Conservation (phyloP, 1,140 invertebrate species). For the Thaumatotibia leucotreta region DNA sequence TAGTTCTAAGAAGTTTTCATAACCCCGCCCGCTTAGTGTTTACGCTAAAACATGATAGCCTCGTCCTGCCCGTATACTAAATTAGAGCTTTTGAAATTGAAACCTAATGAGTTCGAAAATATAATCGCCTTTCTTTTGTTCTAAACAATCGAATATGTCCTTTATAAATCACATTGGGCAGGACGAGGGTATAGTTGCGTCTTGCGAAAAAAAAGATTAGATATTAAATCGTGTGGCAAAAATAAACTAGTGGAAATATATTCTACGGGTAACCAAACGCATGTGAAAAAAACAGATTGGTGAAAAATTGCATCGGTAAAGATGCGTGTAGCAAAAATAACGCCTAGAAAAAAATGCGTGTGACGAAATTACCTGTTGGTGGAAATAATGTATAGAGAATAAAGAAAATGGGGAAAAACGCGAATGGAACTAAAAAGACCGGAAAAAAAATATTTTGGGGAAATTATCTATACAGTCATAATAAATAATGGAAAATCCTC, state of each 20-base stretch:
- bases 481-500: no score
- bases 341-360: neutral
- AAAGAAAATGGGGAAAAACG: neutral
- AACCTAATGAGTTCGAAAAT: no score
- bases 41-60: no score
- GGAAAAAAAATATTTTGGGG: neutral
- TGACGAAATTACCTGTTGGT: neutral
- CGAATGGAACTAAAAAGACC: neutral
- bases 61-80: no score
- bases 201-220: no score
- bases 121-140: no score
- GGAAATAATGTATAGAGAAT: neutral
- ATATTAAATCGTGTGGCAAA: neutral
- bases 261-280: neutral
- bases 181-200: no score
- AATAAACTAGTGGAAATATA: neutral
- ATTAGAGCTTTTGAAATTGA: no score
- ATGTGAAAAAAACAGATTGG: neutral
- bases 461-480: neutral
- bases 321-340: neutral
- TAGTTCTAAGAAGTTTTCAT: neutral
- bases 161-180: no score
- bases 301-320: neutral
- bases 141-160: no score
- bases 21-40: neutral